Evolutionary conservation across 2,113 vertebrate genomes (phyloP).

Genomic region (Ciconia maguari): DNA sequence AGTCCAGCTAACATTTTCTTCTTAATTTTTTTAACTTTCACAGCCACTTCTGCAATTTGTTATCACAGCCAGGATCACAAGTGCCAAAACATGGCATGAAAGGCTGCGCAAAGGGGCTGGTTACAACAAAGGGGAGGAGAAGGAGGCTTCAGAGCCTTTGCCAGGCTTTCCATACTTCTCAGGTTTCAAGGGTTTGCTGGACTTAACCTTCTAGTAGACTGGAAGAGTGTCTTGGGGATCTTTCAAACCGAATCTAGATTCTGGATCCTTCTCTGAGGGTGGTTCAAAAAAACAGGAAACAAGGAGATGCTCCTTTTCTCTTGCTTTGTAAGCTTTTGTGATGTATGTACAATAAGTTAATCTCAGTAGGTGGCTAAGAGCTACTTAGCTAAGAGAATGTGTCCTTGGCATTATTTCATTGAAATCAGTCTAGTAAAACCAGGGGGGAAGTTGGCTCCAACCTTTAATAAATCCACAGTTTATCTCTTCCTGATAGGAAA

Average conservation of each 20-base stretch:
- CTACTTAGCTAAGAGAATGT: not conserved
- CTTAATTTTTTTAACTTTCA: not conserved
- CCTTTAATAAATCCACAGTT: constrained; percentile 1
- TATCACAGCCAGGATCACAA: not conserved
- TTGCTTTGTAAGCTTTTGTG: not conserved
- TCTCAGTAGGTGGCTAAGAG: not conserved
- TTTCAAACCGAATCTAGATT: not conserved
- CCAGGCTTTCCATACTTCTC: not conserved
- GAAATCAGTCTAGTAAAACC: not conserved
- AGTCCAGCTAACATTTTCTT: not conserved
- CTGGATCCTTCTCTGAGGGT: not conserved
- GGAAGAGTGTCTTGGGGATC: not conserved
- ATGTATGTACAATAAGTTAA: not conserved
- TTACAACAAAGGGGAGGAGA: not conserved
- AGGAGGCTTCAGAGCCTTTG: not conserved
- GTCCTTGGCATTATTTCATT: constrained; percentile 10
- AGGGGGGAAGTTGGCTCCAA: not conserved
- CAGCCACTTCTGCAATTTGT: not conserved
- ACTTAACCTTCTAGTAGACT: not conserved
- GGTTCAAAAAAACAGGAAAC: not conserved
- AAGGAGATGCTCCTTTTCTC: not conserved
- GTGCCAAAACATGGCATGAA: not conserved
- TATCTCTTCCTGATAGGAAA: constrained; percentile 62
- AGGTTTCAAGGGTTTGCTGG: not conserved
- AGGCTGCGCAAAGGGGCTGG: not conserved